A percentile compares a stretch with the other conserved stretches of the same genome.
Evolutionary conservation across 2,113 vertebrate species (phyloP).

Genomic region (Anolis sagrei): DNA sequence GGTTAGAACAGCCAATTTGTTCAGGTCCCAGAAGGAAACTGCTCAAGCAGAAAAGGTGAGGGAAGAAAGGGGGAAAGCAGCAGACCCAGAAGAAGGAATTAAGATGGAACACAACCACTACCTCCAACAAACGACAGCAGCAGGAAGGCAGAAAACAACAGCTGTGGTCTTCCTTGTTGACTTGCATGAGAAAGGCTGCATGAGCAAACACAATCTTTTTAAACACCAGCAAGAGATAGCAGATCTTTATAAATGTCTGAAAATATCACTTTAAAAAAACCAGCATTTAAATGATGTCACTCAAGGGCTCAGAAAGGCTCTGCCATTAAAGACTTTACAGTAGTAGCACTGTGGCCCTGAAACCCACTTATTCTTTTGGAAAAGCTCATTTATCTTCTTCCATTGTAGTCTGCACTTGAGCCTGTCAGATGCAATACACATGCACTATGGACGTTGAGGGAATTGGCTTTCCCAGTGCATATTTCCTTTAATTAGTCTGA

Average conservation of each 20-base stretch:
- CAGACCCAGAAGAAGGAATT: neutral
- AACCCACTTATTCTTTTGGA: neutral
- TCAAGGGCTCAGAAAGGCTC: neutral
- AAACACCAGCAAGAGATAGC: neutral
- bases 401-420: neutral
- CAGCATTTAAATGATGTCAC: neutral
- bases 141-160: neutral
- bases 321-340: neutral
- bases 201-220: neutral
- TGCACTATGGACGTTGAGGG: neutral
- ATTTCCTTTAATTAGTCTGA: constrained; percentile 20
- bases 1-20: constrained; percentile 21
- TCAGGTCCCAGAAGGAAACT: neutral
- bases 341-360: constrained; percentile 1
- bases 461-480: neutral
- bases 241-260: too few relatives aligned
- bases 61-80: neutral
- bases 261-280: too few relatives aligned
- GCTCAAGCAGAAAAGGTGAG: constrained; percentile 13
- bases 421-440: neutral
- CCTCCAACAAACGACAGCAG: neutral
- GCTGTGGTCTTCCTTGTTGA: neutral
- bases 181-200: neutral
- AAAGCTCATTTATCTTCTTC: neutral
- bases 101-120: neutral